Evolutionary conservation across 2,888 invertebrate genomes (phyloP), one percentile per base, ranked within the genome.

Genomic region (Stenchaetothrips biformis): DNA sequence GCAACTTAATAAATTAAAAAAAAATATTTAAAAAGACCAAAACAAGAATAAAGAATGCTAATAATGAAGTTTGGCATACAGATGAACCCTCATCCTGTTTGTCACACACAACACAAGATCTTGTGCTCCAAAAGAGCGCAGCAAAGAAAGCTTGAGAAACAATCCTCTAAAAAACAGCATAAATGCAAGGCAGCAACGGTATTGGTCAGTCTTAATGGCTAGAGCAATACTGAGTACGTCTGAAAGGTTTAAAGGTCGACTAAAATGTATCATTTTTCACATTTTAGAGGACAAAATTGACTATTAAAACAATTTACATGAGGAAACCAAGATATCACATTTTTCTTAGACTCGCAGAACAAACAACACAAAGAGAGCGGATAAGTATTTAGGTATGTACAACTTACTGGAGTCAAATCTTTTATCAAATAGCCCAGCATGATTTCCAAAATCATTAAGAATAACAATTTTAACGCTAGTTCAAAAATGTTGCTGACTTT

Each of bases 401-500:
- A 37, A 37, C 53, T 18, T 53, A 53, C 53, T 53, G 53, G 53
- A 53, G 53, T 18, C 37, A 37, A 37, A 37, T 37, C 37, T 37
- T 37, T 37, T 4, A 37, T 37, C 37, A 37, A 37, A 37, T 37
- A 37, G 4, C 37, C 37, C 37, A 37, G 37, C 37, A 37, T 37
- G 37, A 37, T 37, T 37, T 1, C 1, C 37, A 37, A 37, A 37
- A 37, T 2, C 37, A 37, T 37, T 37, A 37, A 37, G 37, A 37
- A 1, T 37, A 37, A 37, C 37, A 37, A 1, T 37, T 37, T 78
- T 78, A 18, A 18, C 2, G 78, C 48, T 48, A 48, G 59, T 27
- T n/a, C n/a, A 79, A 59, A 59, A n/a, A 27, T 25, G 25, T 37
- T 37, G 1, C 37, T 80, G 81, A 80, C 21, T 82, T 79, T 48